These are phyloP conservation scores for Achatina immaculata DNA, from an alignment of 1,140 invertebrate genomes.

Conservation along the genomic window DNA sequence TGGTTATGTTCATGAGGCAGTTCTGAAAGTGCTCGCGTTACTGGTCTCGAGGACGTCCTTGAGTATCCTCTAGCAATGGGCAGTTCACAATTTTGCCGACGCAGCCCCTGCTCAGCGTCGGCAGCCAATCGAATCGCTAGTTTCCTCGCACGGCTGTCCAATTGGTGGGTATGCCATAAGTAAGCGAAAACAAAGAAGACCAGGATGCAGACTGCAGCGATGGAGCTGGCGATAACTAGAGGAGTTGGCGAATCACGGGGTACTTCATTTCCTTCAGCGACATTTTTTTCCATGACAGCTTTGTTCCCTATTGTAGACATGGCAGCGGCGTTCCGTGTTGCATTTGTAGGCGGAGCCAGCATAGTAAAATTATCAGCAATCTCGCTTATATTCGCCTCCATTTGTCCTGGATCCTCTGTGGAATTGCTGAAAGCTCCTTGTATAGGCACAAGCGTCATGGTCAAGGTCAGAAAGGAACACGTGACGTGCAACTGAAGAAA, in stretches of 20 bases:
- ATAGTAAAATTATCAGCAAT: background rate
- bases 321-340: background rate
- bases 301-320: background rate
- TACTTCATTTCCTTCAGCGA: background rate
- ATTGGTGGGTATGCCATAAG: constrained; percentile 45
- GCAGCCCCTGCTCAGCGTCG: constrained; percentile 32
- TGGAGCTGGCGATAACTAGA: constrained; percentile 43
- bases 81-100: constrained; percentile 28
- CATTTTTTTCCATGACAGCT: background rate
- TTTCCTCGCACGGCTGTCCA: constrained; percentile 47
- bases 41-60: background rate
- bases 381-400: background rate
- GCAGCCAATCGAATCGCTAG: constrained; percentile 48
- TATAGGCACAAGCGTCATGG: background rate
- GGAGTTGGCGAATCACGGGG: constrained; percentile 43
- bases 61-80: background rate
- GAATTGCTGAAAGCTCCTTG: background rate
- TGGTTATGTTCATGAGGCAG: constrained; percentile 21
- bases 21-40: background rate
- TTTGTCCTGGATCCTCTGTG: background rate
- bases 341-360: background rate
- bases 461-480: background rate
- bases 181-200: constrained; percentile 48
- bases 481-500: background rate
- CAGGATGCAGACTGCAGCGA: constrained; percentile 46